These are phyloP conservation scores for Heliothis virescens DNA, from an alignment of 1,140 invertebrate species.

Conservation along the genomic window DNA sequence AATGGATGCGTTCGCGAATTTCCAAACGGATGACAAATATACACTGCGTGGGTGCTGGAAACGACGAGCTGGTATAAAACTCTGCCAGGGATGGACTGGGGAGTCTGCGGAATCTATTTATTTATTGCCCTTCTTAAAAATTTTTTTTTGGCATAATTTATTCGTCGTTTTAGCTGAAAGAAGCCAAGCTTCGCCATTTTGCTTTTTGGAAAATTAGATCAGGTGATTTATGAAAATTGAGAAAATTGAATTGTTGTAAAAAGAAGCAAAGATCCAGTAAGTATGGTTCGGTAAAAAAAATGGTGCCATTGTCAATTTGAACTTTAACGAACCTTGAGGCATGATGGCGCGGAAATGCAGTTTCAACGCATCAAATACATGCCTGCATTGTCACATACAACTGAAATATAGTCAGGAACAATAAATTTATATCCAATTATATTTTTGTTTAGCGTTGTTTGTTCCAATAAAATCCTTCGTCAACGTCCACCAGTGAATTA, in stretches of 20 bases:
- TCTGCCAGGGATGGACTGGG: constrained; percentile 10
- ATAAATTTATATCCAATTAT: constrained; percentile 42
- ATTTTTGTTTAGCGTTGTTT: constrained; percentile 8
- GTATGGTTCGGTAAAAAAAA: too few relatives aligned
- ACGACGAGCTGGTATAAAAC: constrained; percentile 27
- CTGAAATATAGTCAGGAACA: constrained; percentile 34
- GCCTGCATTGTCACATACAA: constrained; percentile 15
- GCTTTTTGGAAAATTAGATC: too few relatives aligned
- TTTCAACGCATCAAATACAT: constrained; percentile 4
- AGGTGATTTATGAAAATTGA: too few relatives aligned
- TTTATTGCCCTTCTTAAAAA: neutral
- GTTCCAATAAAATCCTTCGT: constrained; percentile 33
- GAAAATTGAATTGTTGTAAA: too few relatives aligned
- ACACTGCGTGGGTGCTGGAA: neutral
- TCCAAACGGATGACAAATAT: constrained; percentile 42
- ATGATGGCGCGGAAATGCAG: too few relatives aligned
- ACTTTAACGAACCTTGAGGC: too few relatives aligned
- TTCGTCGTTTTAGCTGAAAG: too few relatives aligned
- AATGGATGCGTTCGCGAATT: constrained; percentile 48
- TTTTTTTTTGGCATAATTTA: too few relatives aligned
- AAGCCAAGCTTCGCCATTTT: too few relatives aligned
- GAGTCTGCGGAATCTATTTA: neutral
- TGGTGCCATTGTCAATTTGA: too few relatives aligned
- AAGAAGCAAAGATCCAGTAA: too few relatives aligned
- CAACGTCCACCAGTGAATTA: constrained; percentile 6